Percentiles rank a stretch among this genome's conserved stretches.
Conservation (phyloP, 2,113 vertebrate species). For the Mastomys natalensis region DNA sequence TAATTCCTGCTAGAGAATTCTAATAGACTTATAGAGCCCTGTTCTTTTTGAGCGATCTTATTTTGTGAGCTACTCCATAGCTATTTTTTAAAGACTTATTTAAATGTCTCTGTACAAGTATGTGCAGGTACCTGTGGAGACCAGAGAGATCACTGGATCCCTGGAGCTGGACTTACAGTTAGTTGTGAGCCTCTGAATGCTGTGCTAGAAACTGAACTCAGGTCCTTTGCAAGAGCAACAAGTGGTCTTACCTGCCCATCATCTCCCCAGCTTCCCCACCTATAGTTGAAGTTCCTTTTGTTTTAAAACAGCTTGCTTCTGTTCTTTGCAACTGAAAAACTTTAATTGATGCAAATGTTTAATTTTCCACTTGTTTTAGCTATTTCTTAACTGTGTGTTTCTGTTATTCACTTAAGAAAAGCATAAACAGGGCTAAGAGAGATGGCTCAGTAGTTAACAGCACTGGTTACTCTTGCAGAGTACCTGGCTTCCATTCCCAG, state of each 20-base stretch:
- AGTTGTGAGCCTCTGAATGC: too few relatives aligned
- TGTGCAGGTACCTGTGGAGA: background rate
- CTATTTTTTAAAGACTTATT: too few relatives aligned
- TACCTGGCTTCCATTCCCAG: background rate
- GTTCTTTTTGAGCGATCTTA: background rate
- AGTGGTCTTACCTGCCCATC: background rate
- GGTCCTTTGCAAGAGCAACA: too few relatives aligned
- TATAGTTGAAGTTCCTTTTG: background rate
- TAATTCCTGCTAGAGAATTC: background rate
- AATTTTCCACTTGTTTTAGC: background rate
- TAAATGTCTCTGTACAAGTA: background rate
- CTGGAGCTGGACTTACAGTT: background rate
- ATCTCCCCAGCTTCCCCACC: background rate
- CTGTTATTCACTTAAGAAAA: constrained; percentile 8
- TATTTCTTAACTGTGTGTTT: background rate
- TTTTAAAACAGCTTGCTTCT: constrained; percentile 45
- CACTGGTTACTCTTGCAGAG: background rate
- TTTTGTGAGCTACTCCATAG: constrained; percentile 1
- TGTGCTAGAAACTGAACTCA: too few relatives aligned
- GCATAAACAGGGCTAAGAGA: background rate
- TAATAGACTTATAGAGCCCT: background rate
- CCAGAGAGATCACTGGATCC: background rate
- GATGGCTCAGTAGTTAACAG: background rate
- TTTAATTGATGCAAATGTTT: background rate
- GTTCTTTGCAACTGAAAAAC: constrained; percentile 4